These are phyloP conservation scores for Ptiloglossa arizonensis DNA, from an alignment of 1,140 invertebrate species.

Conservation along the genomic window DNA sequence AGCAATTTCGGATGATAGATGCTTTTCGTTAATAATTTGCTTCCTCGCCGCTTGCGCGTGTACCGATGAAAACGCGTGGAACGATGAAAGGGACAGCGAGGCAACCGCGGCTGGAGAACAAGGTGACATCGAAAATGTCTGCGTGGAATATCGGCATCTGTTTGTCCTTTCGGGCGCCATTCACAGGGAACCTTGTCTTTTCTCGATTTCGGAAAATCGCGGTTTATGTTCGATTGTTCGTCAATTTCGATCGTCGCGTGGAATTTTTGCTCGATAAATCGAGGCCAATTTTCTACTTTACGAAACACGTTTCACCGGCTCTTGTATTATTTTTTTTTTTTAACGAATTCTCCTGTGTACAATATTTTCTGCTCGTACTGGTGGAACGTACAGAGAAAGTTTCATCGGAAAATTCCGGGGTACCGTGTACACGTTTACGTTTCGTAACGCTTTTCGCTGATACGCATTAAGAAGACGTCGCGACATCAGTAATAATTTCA, in stretches of 20 bases:
- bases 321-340: too few relatives aligned
- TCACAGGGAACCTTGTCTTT: neutral
- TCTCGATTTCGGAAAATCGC: neutral
- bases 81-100: neutral
- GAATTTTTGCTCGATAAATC: neutral
- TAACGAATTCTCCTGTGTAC: too few relatives aligned
- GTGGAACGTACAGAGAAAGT: too few relatives aligned
- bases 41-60: neutral
- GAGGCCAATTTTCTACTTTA: neutral
- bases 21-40: slow-evolving; percentile 9
- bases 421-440: too few relatives aligned
- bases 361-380: too few relatives aligned
- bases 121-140: slow-evolving; percentile 28
- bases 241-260: neutral
- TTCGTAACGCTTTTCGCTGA: too few relatives aligned
- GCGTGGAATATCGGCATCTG: slow-evolving; percentile 39
- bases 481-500: too few relatives aligned
- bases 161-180: slow-evolving; percentile 22
- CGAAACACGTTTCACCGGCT: too few relatives aligned
- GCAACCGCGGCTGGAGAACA: neutral
- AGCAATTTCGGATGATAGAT: slow-evolving; percentile 2
- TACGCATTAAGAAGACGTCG: too few relatives aligned
- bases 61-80: too few relatives aligned
- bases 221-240: neutral
- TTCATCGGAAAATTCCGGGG: too few relatives aligned